phyloP scores from a whole-genome alignment of 2,797 vertebrate genomes.

The Paedocypris micromegethes region DNA sequence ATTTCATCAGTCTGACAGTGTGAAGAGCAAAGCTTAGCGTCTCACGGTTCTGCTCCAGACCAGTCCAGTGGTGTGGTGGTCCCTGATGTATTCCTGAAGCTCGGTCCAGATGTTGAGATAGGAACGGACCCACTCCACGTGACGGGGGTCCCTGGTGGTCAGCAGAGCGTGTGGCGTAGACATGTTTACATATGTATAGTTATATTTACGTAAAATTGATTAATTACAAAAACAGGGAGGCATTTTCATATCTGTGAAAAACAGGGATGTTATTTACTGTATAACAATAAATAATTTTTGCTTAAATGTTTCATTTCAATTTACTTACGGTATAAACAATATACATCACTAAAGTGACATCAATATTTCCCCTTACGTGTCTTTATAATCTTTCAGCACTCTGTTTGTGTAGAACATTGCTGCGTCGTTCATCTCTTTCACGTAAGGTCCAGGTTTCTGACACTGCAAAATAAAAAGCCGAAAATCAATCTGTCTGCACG shows the following conservation, averaged over 20 bases:
- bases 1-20: background rate
- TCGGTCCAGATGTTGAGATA: slow-evolving; percentile 93
- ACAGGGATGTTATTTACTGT: too few species aligned
- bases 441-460: slow-evolving; percentile 92
- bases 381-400: slow-evolving; percentile 96
- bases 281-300: background rate
- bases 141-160: slow-evolving; percentile 77
- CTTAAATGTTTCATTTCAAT: background rate
- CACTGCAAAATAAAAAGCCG: slow-evolving; percentile 62
- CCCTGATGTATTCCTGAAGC: slow-evolving; percentile 90
- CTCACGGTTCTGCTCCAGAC: slow-evolving; percentile 90
- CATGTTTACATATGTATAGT: too few species aligned
- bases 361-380: slow-evolving; percentile 71
- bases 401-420: slow-evolving; percentile 99
- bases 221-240: too few species aligned
- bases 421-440: slow-evolving; percentile 98
- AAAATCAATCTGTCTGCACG: background rate
- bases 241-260: too few species aligned
- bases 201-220: too few species aligned
- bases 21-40: slow-evolving; percentile 36
- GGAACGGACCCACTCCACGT: slow-evolving; percentile 93
- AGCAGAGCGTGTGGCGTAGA: too few species aligned
- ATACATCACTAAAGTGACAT: background rate
- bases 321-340: background rate
- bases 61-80: slow-evolving; percentile 87